These are phyloP conservation scores for Parochlus steinenii DNA, from an alignment of 2,888 invertebrate species.

Conservation along the genomic window DNA sequence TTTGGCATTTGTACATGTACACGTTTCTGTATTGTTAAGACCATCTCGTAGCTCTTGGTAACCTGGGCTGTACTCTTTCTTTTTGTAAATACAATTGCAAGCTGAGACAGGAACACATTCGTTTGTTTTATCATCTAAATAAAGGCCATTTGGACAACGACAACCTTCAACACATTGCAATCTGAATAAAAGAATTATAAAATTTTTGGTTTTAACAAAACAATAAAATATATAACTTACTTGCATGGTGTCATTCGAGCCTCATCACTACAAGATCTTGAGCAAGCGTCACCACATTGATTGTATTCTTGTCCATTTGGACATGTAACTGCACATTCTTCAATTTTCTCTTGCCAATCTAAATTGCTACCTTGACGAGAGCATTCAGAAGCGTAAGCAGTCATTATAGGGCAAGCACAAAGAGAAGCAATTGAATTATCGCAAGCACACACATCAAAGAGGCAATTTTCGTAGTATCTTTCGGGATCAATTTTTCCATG, in stretches of 20 bases:
- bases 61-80: slow-evolving; percentile 53
- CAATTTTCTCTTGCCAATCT: slow-evolving; percentile 60
- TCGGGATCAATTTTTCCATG: slow-evolving; percentile 66
- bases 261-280: slow-evolving; percentile 51
- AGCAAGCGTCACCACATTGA: slow-evolving; percentile 71
- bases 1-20: slow-evolving; percentile 48
- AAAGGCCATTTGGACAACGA: slow-evolving; percentile 66
- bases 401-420: slow-evolving; percentile 66
- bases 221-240: slow-evolving; percentile 15
- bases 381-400: slow-evolving; percentile 69
- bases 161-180: slow-evolving; percentile 87
- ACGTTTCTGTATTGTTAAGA: slow-evolving; percentile 47
- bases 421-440: slow-evolving; percentile 31
- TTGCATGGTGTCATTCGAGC: no score
- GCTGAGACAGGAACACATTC: slow-evolving; percentile 58
- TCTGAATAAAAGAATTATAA: no score
- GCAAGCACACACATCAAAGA: slow-evolving; percentile 80
- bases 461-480: slow-evolving; percentile 60
- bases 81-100: slow-evolving; percentile 62
- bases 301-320: slow-evolving; percentile 64
- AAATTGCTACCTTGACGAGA: slow-evolving; percentile 50
- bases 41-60: slow-evolving; percentile 60
- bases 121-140: slow-evolving; percentile 47
- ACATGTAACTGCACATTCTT: slow-evolving; percentile 63
- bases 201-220: slow-evolving; percentile 22